phyloP scores from a whole-genome alignment of 2,113 vertebrate genomes.

The Apteryx owenii region DNA sequence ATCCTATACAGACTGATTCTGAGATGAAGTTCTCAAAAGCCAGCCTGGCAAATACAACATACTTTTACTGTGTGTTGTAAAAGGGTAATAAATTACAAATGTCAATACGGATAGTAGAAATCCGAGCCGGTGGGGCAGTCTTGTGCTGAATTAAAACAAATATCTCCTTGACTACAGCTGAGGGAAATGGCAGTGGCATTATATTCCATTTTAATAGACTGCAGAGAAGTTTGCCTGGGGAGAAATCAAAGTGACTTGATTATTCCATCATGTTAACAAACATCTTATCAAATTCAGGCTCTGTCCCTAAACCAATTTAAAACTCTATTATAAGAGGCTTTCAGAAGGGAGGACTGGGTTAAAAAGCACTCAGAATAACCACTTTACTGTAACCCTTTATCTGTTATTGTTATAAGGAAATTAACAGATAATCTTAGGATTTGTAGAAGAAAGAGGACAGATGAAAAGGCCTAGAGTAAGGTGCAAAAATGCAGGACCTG shows the following conservation, averaged over 20 bases:
- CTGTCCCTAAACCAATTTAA: slow-evolving; percentile 27
- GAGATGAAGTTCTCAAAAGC: slow-evolving; percentile 24
- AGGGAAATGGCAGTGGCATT: slow-evolving; percentile 20
- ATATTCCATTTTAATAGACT: slow-evolving; percentile 70
- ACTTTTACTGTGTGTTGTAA: not conserved
- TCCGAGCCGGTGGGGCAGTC: slow-evolving; percentile 24
- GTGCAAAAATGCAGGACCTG: not conserved
- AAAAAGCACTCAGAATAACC: not conserved
- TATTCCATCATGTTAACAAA: slow-evolving; percentile 47
- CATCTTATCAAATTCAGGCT: slow-evolving; percentile 11
- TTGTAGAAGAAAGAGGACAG: not conserved
- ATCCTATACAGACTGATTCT: not conserved
- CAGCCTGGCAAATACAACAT: not conserved
- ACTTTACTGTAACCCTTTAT: not conserved
- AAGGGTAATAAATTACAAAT: slow-evolving; percentile 40
- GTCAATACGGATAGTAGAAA: slow-evolving; percentile 26
- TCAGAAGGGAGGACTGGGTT: not conserved
- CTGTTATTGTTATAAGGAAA: not conserved
- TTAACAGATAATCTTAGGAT: not conserved
- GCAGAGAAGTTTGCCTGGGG: slow-evolving; percentile 35
- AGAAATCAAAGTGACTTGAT: slow-evolving; percentile 65
- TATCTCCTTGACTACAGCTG: slow-evolving; percentile 9
- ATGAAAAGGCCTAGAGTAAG: not conserved
- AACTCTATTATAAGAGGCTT: not conserved
- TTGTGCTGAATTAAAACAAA: slow-evolving; percentile 56